Conservation (phyloP, 2,888 invertebrate species). For the Machimus rusticus region DNA sequence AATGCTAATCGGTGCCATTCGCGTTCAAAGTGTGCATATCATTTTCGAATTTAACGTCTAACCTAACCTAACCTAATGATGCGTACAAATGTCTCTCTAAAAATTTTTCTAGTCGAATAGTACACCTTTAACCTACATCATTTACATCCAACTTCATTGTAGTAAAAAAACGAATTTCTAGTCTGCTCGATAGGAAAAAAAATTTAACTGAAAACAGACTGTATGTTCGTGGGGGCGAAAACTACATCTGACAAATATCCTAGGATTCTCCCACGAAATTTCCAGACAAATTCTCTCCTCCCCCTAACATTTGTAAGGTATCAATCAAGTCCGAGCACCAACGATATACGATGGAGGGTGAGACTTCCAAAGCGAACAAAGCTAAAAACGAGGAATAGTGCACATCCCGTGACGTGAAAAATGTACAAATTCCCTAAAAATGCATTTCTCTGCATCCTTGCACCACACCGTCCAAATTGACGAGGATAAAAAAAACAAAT, state of each 20-base stretch:
- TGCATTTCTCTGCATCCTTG: not conserved
- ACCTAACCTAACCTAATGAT: too few species aligned
- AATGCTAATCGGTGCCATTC: too few species aligned
- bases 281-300: not conserved
- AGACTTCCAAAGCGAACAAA: not conserved
- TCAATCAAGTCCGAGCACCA: not conserved
- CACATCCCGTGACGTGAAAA: not conserved
- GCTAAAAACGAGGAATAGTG: not conserved
- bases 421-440: not conserved
- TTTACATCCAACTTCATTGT: not conserved
- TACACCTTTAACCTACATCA: not conserved
- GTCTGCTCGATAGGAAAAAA: not conserved
- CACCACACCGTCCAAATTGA: not conserved
- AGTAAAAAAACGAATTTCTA: not conserved
- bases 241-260: not conserved
- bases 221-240: not conserved
- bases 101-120: not conserved
- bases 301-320: not conserved
- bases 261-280: not conserved
- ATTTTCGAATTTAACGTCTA: too few species aligned
- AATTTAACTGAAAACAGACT: not conserved
- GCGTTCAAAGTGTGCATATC: too few species aligned
- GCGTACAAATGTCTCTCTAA: too few species aligned
- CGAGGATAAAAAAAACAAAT: not conserved
- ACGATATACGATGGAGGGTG: not conserved